Evolutionary conservation across 2,888 invertebrate species (phyloP).

Genomic region (Esperia sulphurella): DNA sequence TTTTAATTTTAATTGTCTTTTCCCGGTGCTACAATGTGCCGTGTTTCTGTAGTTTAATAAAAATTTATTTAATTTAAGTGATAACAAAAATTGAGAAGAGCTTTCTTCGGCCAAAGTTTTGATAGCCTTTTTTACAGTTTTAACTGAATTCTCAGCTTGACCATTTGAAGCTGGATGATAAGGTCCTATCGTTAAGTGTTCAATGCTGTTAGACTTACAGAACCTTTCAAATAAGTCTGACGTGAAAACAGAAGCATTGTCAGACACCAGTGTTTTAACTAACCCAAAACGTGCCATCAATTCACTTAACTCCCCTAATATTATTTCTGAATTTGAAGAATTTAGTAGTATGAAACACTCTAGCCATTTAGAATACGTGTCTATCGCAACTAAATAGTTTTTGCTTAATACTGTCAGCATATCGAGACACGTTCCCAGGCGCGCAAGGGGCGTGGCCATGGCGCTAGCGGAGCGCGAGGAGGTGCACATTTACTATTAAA

Average conservation of each 20-base stretch:
- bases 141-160: slow-evolving; percentile 16
- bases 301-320: slow-evolving; percentile 11
- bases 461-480: slow-evolving; percentile 2
- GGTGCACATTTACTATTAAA: background rate
- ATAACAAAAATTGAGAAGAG: background rate
- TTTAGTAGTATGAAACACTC: slow-evolving; percentile 12
- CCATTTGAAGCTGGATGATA: slow-evolving; percentile 16
- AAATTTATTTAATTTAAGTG: slow-evolving; percentile 11
- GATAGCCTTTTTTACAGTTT: slow-evolving; percentile 16
- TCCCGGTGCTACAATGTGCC: slow-evolving; percentile 12
- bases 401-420: slow-evolving; percentile 14
- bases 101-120: slow-evolving; percentile 8
- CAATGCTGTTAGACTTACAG: slow-evolving; percentile 11
- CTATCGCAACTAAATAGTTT: slow-evolving; percentile 13
- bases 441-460: slow-evolving; percentile 1
- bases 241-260: slow-evolving; percentile 15
- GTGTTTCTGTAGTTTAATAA: slow-evolving; percentile 15
- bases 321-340: slow-evolving; percentile 3
- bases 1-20: slow-evolving; percentile 3
- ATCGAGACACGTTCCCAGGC: slow-evolving; percentile 12
- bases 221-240: slow-evolving; percentile 7
- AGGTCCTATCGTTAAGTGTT: slow-evolving; percentile 11
- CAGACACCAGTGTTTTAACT: slow-evolving; percentile 12
- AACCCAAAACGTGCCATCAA: background rate
- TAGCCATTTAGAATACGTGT: slow-evolving; percentile 19